phyloP scores from a whole-genome alignment of 2,888 invertebrate species.

The Tetrapedia diversipes region DNA sequence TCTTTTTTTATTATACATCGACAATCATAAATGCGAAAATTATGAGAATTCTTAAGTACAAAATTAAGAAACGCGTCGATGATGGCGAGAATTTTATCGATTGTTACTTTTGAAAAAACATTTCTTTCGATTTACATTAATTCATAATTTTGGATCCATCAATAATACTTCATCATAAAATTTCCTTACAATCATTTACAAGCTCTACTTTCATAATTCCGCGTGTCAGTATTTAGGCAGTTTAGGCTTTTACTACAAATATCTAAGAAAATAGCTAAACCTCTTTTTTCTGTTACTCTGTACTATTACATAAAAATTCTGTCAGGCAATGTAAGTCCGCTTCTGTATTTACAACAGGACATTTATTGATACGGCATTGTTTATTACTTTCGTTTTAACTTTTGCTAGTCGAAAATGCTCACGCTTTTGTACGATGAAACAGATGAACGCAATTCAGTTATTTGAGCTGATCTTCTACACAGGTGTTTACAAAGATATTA shows the following conservation, averaged over 20 bases:
- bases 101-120: neutral
- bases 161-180: neutral
- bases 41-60: slow-evolving; percentile 52
- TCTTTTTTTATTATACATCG: neutral
- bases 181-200: slow-evolving; percentile 16
- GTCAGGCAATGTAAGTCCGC: slow-evolving; percentile 18
- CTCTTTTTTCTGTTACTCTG: slow-evolving; percentile 22
- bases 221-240: slow-evolving; percentile 50
- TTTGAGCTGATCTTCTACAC: neutral
- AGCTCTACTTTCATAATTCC: slow-evolving; percentile 35
- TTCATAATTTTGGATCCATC: slow-evolving; percentile 2
- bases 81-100: neutral
- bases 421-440: slow-evolving; percentile 6
- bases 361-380: slow-evolving; percentile 12
- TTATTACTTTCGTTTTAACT: slow-evolving; percentile 36
- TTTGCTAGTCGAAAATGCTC: neutral
- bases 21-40: slow-evolving; percentile 45
- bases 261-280: slow-evolving; percentile 64
- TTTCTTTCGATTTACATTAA: neutral
- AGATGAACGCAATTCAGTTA: neutral
- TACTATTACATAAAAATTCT: slow-evolving; percentile 35
- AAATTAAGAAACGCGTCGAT: slow-evolving; percentile 33
- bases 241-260: slow-evolving; percentile 63
- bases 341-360: slow-evolving; percentile 50
- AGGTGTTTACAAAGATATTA: neutral